Conservation (phyloP, 2,888 invertebrate species). For the Drosophila recens region DNA sequence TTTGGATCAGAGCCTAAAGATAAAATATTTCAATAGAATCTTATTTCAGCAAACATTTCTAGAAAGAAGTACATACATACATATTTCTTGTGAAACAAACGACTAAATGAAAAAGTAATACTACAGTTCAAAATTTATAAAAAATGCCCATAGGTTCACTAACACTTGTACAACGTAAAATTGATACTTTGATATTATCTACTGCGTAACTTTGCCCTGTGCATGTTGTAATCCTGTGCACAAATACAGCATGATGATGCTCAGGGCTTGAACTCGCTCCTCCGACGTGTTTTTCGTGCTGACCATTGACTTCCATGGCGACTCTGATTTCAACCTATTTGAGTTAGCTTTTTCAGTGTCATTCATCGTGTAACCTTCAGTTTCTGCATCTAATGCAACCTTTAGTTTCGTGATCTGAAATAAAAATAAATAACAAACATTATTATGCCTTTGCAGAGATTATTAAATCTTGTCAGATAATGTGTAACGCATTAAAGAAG, state of each 20-base stretch:
- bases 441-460: neutral
- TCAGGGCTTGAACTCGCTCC: constrained; percentile 94
- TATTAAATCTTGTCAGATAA: no score
- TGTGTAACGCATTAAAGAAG: no score
- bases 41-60: neutral
- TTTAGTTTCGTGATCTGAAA: constrained; percentile 91
- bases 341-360: constrained; percentile 56
- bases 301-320: constrained; percentile 36
- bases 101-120: constrained; percentile 48
- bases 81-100: constrained; percentile 29
- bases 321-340: constrained; percentile 88
- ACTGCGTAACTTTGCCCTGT: constrained; percentile 82
- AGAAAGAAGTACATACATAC: constrained; percentile 10
- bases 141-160: constrained; percentile 68
- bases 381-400: constrained; percentile 90
- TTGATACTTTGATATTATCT: constrained; percentile 19
- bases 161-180: constrained; percentile 63
- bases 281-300: constrained; percentile 87
- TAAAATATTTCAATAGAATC: constrained; percentile 16
- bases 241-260: constrained; percentile 96
- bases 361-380: constrained; percentile 85
- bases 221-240: constrained; percentile 94
- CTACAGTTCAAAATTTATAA: constrained; percentile 50
- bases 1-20: constrained; percentile 36
- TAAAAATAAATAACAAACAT: neutral